Percentiles rank a stretch among this genome's conserved stretches.
Evolutionary conservation across 2,113 vertebrate species (phyloP).

Genomic region (Salminus brasiliensis): DNA sequence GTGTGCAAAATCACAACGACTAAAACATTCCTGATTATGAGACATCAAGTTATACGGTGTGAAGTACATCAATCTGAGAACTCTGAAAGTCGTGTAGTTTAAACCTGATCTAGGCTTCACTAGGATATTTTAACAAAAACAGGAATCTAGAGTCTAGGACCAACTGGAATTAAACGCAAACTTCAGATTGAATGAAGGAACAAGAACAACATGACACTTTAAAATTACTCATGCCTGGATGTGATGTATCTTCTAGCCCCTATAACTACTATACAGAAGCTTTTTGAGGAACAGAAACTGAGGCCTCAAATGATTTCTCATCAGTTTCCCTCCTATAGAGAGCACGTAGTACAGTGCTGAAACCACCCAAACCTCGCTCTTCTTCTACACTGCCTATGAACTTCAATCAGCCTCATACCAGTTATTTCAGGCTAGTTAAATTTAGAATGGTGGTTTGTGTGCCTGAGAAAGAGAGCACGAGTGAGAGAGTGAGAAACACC

Average conservation of each 20-base stretch:
- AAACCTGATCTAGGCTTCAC: no score
- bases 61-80: no score
- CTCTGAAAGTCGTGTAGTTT: no score
- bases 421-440: conserved; percentile 1
- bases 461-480: not conserved
- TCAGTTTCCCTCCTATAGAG: not conserved
- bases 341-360: not conserved
- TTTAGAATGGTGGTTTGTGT: conserved; percentile 9
- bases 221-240: not conserved
- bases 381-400: not conserved
- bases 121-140: no score
- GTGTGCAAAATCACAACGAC: no score
- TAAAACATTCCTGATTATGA: no score
- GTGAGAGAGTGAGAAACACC: not conserved
- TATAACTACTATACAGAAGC: not conserved
- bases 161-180: no score
- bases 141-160: no score
- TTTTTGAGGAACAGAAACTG: not conserved
- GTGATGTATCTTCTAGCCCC: not conserved
- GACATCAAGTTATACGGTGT: no score
- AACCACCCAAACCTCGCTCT: not conserved
- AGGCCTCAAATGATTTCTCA: not conserved
- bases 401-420: not conserved
- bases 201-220: not conserved
- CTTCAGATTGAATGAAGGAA: not conserved